Percentiles rank a stretch among this genome's conserved stretches.
Evolutionary conservation across 2,797 vertebrate species (phyloP).

Genomic region (Jordanella pulchra): DNA sequence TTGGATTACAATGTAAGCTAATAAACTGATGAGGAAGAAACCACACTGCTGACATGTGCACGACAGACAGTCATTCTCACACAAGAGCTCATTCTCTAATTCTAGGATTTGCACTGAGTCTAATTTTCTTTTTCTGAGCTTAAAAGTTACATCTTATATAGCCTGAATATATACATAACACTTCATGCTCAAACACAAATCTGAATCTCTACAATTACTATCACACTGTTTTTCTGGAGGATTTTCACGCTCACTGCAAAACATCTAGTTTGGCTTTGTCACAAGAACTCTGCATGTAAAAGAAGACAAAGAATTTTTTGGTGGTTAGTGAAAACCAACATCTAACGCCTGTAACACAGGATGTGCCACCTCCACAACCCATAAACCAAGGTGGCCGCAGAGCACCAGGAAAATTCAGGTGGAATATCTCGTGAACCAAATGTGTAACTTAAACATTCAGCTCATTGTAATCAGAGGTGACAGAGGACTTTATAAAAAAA

Average conservation of each 20-base stretch:
- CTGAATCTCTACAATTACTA: neutral
- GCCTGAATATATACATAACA: constrained; percentile 5
- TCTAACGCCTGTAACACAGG: constrained; percentile 21
- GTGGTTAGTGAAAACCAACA: constrained; percentile 31
- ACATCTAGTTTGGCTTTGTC: constrained; percentile 14
- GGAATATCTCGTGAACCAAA: constrained; percentile 61
- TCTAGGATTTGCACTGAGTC: constrained; percentile 1
- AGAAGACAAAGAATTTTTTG: constrained; percentile 43
- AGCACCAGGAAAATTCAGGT: constrained; percentile 64
- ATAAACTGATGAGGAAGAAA: constrained; percentile 67
- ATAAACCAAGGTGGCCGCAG: constrained; percentile 51
- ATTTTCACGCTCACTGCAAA: constrained; percentile 4
- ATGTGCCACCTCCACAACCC: constrained; percentile 22
- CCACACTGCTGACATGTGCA: constrained; percentile 67
- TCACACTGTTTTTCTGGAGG: too few relatives aligned
- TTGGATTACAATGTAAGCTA: constrained; percentile 59
- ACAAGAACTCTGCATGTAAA: constrained; percentile 21
- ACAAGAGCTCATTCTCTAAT: constrained; percentile 25
- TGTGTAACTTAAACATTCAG: constrained; percentile 76
- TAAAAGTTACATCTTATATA: constrained; percentile 9
- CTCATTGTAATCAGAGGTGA: constrained; percentile 83
- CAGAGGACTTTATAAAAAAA: constrained; percentile 75
- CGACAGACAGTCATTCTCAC: constrained; percentile 43
- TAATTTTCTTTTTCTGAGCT: neutral
- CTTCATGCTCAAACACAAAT: constrained; percentile 14